phyloP scores from a whole-genome alignment of 1,140 invertebrate species.

The Megalonaias nervosa region DNA sequence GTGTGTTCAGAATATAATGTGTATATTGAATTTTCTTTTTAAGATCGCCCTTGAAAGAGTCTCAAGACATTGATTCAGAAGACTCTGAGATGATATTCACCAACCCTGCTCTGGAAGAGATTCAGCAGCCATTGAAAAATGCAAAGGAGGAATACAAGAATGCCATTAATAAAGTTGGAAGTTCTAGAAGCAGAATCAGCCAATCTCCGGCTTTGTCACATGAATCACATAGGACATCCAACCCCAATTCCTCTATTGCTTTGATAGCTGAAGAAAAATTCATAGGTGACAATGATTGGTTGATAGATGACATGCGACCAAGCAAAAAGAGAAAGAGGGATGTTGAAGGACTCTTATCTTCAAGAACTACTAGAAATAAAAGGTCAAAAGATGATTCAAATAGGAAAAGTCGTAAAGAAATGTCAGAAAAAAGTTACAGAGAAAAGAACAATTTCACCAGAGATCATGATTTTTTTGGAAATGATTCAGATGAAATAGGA shows the following conservation, averaged over 20 bases:
- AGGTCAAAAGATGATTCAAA: too few relatives aligned
- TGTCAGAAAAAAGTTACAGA: too few relatives aligned
- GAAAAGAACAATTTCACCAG: too few relatives aligned
- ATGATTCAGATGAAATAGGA: too few relatives aligned
- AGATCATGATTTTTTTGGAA: too few relatives aligned
- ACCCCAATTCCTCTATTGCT: constrained; percentile 6
- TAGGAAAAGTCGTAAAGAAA: too few relatives aligned
- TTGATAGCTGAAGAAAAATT: constrained; percentile 26
- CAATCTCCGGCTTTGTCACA: constrained; percentile 1
- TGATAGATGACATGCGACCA: constrained; percentile 24
- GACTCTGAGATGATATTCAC: constrained; percentile 1
- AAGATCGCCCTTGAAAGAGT: too few relatives aligned
- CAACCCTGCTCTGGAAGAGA: too few relatives aligned
- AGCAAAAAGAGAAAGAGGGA: constrained; percentile 24
- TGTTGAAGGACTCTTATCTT: constrained; percentile 13
- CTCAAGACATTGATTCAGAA: constrained; percentile 2
- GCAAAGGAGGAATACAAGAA: constrained; percentile 29
- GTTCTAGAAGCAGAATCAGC: constrained; percentile 10
- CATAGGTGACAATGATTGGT: constrained; percentile 23
- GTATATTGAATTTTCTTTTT: too few relatives aligned
- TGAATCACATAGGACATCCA: neutral
- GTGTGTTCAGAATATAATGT: too few relatives aligned
- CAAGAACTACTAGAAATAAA: constrained; percentile 15
- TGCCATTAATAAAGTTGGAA: constrained; percentile 28
- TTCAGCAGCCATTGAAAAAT: neutral